A percentile compares a stretch with the other conserved stretches of the same genome.
Conservation (phyloP, 2,888 invertebrate species). For the Amblyjoppa fuscipennis region DNA sequence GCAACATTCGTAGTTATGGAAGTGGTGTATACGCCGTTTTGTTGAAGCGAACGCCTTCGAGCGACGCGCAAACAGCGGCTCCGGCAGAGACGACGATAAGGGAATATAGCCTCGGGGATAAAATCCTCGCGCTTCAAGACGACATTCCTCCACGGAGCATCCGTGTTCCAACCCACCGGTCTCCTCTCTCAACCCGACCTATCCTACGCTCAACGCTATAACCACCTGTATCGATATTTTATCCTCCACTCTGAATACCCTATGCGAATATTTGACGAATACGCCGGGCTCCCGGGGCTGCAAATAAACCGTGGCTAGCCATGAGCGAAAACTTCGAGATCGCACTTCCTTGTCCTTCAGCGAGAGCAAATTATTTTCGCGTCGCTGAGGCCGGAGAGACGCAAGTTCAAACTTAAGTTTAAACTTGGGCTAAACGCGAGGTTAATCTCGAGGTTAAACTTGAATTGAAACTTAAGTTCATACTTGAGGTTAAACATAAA, state of each 20-base stretch:
- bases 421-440: too few relatives aligned
- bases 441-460: too few relatives aligned
- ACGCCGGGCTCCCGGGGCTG: background rate
- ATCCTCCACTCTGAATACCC: background rate
- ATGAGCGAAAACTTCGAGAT: background rate
- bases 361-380: background rate
- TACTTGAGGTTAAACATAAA: too few relatives aligned
- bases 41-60: conserved; percentile 39
- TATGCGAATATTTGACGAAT: background rate
- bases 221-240: conserved; percentile 16
- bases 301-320: background rate
- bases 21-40: conserved; percentile 44
- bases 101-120: conserved; percentile 69
- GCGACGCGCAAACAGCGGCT: conserved; percentile 59
- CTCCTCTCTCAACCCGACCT: conserved; percentile 40
- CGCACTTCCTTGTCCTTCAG: background rate
- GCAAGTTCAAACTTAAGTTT: too few relatives aligned
- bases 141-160: conserved; percentile 73
- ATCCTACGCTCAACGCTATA: conserved; percentile 27
- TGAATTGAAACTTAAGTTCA: too few relatives aligned
- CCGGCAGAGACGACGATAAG: conserved; percentile 68
- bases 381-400: too few relatives aligned
- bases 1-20: conserved; percentile 59
- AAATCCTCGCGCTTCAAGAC: conserved; percentile 61
- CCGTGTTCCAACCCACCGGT: conserved; percentile 61